Evolutionary conservation across 1,140 invertebrate species (phyloP), one percentile per base, ranked within the genome.

Genomic region (Drosophila oshimai): DNA sequence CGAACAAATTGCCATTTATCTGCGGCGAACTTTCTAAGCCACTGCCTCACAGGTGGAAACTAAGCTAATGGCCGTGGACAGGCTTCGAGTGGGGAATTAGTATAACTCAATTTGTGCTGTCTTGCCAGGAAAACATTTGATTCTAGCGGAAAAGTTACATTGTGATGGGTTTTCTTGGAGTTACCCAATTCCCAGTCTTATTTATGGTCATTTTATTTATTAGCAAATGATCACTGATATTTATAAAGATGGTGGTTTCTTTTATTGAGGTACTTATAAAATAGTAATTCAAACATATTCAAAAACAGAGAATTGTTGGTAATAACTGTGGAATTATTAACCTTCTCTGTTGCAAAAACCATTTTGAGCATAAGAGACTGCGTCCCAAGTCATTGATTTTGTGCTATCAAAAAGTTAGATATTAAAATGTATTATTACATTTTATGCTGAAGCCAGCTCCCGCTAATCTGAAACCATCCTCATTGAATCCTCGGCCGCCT

Each of bases 1-100:
- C 68, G 67, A 39, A 71, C 68, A 71, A 71, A 71, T 71, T 71
- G 68, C 53, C 68, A 70, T 71, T 71, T 71, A 71, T 71, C 45
- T 49, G 53, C 15, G 41, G 57, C 3, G 22, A 47, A 65, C 20
- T 62, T 62, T 37, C 13, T 13, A 13, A 17, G 26, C 55, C 41
- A 47, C 15, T 36, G 65, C 18, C 58, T 12, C 64, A 70, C 67
- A 71, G 65, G 65, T 71, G 45, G 26, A 58, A 15, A 20, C 22
- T 3, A 12, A 37, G 22, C 60, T 58, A 20, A 64, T 54, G 47
- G 24, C 33, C 17, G 13, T 36, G 24, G 46, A 60, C 46, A 41
- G 26, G 49, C 49, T 61, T 41, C 18, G 57, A 39, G 50, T 57
- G 18, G 17, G 10, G 36, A 61, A 61, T 61, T 42, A 58, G 58